These are phyloP conservation scores for Diaperis boleti DNA, from an alignment of 2,888 invertebrate genomes.

Conservation along the genomic window DNA sequence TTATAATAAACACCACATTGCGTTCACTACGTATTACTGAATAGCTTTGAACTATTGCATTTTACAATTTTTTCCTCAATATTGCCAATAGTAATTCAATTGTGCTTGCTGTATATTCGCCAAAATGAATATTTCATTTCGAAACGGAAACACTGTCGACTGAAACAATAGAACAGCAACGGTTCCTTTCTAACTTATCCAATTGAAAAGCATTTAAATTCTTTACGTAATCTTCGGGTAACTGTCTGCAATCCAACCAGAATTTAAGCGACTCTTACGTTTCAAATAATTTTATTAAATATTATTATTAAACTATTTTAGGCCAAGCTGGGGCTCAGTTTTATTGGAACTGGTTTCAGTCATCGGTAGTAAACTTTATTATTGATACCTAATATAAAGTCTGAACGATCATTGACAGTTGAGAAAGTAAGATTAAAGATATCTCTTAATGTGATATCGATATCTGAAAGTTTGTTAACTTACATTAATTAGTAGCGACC, in stretches of 20 bases:
- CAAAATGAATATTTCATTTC: not conserved
- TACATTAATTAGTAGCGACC: not conserved
- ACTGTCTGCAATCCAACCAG: not conserved
- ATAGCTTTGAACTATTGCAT: too few relatives aligned
- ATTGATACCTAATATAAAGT: too few relatives aligned
- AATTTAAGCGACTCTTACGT: too few relatives aligned
- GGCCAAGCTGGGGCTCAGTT: slow-evolving; percentile 1
- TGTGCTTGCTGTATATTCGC: too few relatives aligned
- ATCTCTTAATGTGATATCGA: not conserved
- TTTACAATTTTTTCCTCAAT: too few relatives aligned
- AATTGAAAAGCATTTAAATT: not conserved
- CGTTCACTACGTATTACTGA: too few relatives aligned
- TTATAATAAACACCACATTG: too few relatives aligned
- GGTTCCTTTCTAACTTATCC: not conserved
- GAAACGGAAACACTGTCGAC: not conserved
- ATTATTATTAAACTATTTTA: too few relatives aligned
- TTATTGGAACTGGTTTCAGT: slow-evolving; percentile 1
- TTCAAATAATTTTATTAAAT: not conserved
- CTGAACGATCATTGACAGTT: too few relatives aligned
- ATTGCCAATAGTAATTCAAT: too few relatives aligned
- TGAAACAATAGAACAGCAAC: not conserved
- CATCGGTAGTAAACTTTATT: not conserved
- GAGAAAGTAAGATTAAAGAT: too few relatives aligned
- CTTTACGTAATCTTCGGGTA: not conserved
- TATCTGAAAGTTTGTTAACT: not conserved